Conservation (phyloP, 2,888 invertebrate species). For the Caenorhabditis japonica region DNA sequence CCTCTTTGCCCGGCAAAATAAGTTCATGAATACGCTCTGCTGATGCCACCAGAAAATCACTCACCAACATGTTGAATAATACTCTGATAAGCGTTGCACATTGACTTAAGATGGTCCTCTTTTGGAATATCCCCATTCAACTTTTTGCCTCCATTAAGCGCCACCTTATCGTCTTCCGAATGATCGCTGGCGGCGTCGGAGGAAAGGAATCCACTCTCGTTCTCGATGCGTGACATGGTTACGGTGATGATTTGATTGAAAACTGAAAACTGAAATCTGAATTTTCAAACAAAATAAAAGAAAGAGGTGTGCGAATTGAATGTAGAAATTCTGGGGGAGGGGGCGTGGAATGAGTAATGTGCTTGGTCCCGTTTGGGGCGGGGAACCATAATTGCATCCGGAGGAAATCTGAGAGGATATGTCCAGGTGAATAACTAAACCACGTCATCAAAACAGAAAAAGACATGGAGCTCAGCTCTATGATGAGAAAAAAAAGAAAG, state of each 20-base stretch:
- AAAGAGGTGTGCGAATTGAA: too few relatives aligned
- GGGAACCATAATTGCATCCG: too few relatives aligned
- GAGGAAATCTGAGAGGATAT: too few relatives aligned
- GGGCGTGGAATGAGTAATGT: not conserved
- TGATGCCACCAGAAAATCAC: conserved; percentile 4
- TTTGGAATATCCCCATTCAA: conserved; percentile 24
- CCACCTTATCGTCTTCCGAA: conserved; percentile 42
- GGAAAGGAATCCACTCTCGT: conserved; percentile 54
- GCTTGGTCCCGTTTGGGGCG: too few relatives aligned
- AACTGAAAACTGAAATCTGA: too few relatives aligned
- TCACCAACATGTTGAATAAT: conserved; percentile 65
- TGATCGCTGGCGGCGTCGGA: conserved; percentile 51
- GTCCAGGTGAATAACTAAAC: not conserved
- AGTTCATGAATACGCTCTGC: too few relatives aligned
- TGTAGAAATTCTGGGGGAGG: too few relatives aligned
- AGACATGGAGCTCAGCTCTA: not conserved
- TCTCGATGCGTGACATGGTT: conserved; percentile 48
- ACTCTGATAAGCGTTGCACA: conserved; percentile 68
- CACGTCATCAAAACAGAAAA: conserved; percentile 30
- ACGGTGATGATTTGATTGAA: too few relatives aligned
- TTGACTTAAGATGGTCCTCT: conserved; percentile 60
- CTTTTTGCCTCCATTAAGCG: conserved; percentile 1
- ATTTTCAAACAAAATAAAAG: too few relatives aligned
- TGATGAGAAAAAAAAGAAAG: not conserved
- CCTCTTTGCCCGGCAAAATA: too few relatives aligned